phyloP scores from a whole-genome alignment of 2,888 invertebrate species.

The Timema cristinae region DNA sequence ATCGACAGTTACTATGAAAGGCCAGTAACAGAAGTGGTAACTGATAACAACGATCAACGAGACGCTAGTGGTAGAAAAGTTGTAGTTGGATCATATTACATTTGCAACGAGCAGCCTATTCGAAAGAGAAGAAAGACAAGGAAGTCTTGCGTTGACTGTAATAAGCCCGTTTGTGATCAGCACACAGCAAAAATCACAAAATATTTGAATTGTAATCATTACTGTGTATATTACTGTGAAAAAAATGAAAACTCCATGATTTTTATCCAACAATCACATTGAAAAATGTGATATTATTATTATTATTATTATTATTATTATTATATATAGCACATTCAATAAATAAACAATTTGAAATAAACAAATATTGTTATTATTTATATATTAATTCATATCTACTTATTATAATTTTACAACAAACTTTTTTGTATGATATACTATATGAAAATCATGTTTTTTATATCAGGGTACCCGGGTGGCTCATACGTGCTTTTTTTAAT shows the following conservation, averaged over 20 bases:
- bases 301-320: constrained; percentile 16
- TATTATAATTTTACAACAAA: too few species aligned
- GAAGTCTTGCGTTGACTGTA: constrained; percentile 12
- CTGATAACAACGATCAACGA: background rate
- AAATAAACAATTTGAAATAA: constrained; percentile 11
- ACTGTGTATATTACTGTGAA: constrained; percentile 14
- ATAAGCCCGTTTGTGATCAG: constrained; percentile 15
- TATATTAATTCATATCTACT: background rate
- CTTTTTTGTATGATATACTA: too few species aligned
- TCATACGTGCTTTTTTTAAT: constrained; percentile 6
- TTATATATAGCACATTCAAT: background rate
- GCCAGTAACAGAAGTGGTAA: constrained; percentile 12
- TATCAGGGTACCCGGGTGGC: too few species aligned
- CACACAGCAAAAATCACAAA: constrained; percentile 19
- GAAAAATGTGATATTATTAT: constrained; percentile 10
- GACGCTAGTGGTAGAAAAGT: constrained; percentile 10
- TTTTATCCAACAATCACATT: constrained; percentile 14
- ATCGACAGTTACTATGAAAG: background rate
- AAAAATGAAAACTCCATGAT: constrained; percentile 17
- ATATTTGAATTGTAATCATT: constrained; percentile 14
- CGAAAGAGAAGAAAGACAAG: constrained; percentile 17
- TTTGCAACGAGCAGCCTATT: constrained; percentile 18
- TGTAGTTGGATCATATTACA: constrained; percentile 11
- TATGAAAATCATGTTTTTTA: too few species aligned
- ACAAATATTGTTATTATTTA: constrained; percentile 13